A percentile compares a stretch with the other conserved stretches of the same genome.
These are phyloP conservation scores for Aurelia aurita DNA, from an alignment of 30 jellyfish, hydroid and myxozoan species.

Conservation along the genomic window DNA sequence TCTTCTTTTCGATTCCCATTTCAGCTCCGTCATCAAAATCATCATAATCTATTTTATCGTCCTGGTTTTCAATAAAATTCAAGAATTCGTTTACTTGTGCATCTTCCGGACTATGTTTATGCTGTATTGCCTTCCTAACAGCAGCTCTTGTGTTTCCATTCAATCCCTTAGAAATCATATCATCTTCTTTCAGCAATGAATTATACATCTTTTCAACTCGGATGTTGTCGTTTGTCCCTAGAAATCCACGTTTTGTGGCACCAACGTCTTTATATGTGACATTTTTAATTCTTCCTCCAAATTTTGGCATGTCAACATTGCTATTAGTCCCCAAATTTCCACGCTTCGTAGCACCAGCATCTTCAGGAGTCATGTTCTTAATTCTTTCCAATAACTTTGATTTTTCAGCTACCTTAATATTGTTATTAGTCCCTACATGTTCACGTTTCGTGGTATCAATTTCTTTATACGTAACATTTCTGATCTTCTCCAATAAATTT, in stretches of 20 bases:
- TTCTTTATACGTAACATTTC: conserved; percentile 19
- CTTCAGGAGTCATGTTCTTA: too few relatives aligned
- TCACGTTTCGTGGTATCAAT: conserved; percentile 40
- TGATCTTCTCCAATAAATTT: conserved; percentile 31
- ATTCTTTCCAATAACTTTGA: too few relatives aligned
- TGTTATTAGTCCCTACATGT: conserved; percentile 2
- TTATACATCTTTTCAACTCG: conserved; percentile 61
- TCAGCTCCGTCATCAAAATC: not conserved
- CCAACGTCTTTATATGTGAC: not conserved
- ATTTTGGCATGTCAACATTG: conserved; percentile 44
- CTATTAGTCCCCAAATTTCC: conserved; percentile 22
- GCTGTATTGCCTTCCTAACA: conserved; percentile 26
- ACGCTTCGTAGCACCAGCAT: conserved; percentile 2
- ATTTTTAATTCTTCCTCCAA: conserved; percentile 7
- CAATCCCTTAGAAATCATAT: conserved; percentile 54
- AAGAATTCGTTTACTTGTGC: conserved; percentile 40
- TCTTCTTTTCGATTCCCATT: not conserved
- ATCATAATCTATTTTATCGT: conserved; percentile 18
- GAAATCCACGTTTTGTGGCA: conserved; percentile 26
- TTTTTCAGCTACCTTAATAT: too few relatives aligned
- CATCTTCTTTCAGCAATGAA: conserved; percentile 68
- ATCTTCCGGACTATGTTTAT: conserved; percentile 50
- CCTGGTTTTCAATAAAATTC: conserved; percentile 51
- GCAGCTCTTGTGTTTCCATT: conserved; percentile 51
- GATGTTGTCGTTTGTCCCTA: conserved; percentile 40